Evolutionary conservation across 2,797 vertebrate species (phyloP), one percentile per base, ranked within the genome.

Genomic region (Poeciliopsis gracilis): DNA sequence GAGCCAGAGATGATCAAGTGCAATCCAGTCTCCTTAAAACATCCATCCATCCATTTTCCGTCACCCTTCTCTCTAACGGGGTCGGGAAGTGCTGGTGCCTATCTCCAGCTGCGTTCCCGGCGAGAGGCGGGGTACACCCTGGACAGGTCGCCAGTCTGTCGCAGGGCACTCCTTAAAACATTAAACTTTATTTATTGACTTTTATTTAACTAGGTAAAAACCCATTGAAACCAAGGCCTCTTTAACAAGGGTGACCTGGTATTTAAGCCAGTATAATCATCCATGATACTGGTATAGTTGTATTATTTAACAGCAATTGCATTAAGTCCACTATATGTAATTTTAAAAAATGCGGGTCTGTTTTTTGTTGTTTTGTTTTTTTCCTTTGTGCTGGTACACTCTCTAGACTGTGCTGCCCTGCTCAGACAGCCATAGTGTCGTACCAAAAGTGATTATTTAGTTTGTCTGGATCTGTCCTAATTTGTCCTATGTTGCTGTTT

Each of bases 401-500:
- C 61, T 1, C 61, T 11, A 36, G 33, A 5, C 33, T 23, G 33
- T 63, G 30, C 16, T 63, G 16, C 61, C 30, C 59, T 63, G 30
- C n/a, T 63, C 59, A 33, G 59, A 61, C 28, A 63, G 59, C 30
- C 59, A 63, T 36, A 63, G 7, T 36, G 15, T 15, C 59, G 0
- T 66, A 38, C 33, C 33, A 66, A 38, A 36, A 38, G 38, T 36
- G 18, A 16, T 7, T 16, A 18, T 63, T 20, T 63, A 8, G 7
- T 9, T 36, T 41, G 9, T 23, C 36, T 41, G 12, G 33, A 33
- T 4, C 4, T 23, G 9, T 47, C 59, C 10, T 71, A 59, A 43
- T 63, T 28, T 53, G 41, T 84, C 3, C 4, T 20, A 25, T 2
- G 51, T 74, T 73, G 59, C 2, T 75, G 28, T 93, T 92, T 84